Evolutionary conservation across 2,113 vertebrate species (phyloP), one percentile per base, ranked within the genome.

Genomic region (Siniperca knerii): DNA sequence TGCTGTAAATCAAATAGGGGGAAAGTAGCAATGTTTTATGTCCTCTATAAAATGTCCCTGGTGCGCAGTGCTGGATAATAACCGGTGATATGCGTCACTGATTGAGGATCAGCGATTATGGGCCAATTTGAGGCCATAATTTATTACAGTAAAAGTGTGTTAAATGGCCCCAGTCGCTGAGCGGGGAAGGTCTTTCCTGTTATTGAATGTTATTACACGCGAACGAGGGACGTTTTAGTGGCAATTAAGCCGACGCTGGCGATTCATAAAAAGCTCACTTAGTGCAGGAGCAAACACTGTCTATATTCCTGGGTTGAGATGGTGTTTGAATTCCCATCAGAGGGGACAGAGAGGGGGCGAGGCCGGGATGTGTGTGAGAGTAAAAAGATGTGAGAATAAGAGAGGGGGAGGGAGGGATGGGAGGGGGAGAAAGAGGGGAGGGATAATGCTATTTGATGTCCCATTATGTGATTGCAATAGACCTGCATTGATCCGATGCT

Each of bases 391-490:
- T 92, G 92, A 33, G 72, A 52, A 70, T 57, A n/a, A 46, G 75
- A 91, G 93, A 37, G 81, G 60, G 66, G 44, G n/a, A 15, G 20
- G 33, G 57, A 15, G 69, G 78, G 13, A 23, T 42, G 40, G 18
- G 67, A 6, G 44, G 25, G 15, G 1, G 60, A 40, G 75, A 68
- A n/a, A 62, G 68, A 57, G 75, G 94, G 95, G 89, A 67, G 95
- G 94, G 97, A 96, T 98, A 98, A 98, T 97, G 97, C 97, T 97
- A 97, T 98, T 98, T 98, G 97, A 98, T 97, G 98, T 97, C 97
- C 97, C 97, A 97, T 97, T 97, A 97, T 98, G 97, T 98, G 96
- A 98, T 98, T 98, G 98, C 97, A 97, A 97, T 97, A 97, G 97
- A 97, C 95, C 96, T 94, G 96, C 97, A 98, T 97, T 98, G 98